phyloP scores from a whole-genome alignment of 2,888 invertebrate genomes.

The Apotomis capreana region DNA sequence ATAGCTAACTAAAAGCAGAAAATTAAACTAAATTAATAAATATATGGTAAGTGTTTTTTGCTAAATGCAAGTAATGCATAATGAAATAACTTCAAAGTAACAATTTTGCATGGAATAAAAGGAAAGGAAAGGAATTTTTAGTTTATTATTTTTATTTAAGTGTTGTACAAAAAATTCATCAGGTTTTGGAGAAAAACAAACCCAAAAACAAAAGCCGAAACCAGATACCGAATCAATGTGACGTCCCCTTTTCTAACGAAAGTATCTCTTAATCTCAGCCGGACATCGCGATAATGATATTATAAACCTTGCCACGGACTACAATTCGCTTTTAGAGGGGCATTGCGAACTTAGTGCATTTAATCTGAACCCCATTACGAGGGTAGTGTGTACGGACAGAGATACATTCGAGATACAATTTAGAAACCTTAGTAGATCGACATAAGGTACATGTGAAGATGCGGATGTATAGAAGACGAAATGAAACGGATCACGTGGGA shows the following conservation, averaged over 20 bases:
- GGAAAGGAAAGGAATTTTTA: no score
- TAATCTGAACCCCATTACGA: slow-evolving; percentile 70
- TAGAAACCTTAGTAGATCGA: neutral
- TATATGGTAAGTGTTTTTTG: no score
- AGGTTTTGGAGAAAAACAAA: neutral
- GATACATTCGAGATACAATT: slow-evolving; percentile 52
- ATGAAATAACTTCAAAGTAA: no score
- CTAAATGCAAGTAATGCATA: no score
- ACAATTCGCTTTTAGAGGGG: slow-evolving; percentile 78
- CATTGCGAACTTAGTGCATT: slow-evolving; percentile 73
- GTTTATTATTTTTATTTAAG: no score
- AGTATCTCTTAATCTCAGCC: slow-evolving; percentile 74
- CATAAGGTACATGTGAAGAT: neutral
- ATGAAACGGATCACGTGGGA: neutral
- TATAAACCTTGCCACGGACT: slow-evolving; percentile 74
- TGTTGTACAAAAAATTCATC: neutral
- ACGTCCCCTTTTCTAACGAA: slow-evolving; percentile 52
- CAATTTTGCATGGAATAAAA: no score
- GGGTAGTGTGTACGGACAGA: slow-evolving; percentile 48
- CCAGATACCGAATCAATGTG: slow-evolving; percentile 48
- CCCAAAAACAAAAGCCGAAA: slow-evolving; percentile 13
- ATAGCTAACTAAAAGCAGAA: no score
- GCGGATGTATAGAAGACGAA: neutral
- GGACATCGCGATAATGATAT: slow-evolving; percentile 75
- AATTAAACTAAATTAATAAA: no score